Percentiles rank a stretch among this genome's conserved stretches.
Evolutionary conservation across 2,797 vertebrate genomes (phyloP).

Genomic region (Xiphorhynchus erythropygius): DNA sequence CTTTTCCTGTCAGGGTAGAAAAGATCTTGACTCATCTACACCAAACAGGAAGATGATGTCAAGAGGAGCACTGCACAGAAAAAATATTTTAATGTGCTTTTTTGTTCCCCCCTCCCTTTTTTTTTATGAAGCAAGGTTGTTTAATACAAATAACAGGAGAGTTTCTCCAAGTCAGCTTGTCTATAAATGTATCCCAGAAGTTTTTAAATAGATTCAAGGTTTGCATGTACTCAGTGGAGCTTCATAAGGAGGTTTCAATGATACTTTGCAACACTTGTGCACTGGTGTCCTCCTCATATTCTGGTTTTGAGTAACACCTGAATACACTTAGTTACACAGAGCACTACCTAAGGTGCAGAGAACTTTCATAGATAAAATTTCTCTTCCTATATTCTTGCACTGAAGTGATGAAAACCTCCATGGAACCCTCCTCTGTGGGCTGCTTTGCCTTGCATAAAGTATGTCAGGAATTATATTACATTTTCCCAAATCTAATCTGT

Average conservation of each 20-base stretch:
- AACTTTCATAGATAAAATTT: neutral
- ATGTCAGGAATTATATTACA: neutral
- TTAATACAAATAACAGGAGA: neutral
- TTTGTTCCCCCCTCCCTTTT: neutral
- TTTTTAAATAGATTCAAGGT: neutral
- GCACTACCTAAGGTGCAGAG: neutral
- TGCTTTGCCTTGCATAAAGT: neutral
- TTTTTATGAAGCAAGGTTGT: neutral
- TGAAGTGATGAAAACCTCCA: neutral
- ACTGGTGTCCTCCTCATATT: neutral
- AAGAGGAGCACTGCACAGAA: neutral
- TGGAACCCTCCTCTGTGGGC: neutral
- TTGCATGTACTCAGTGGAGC: neutral
- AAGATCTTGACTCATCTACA: neutral
- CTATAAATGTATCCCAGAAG: neutral
- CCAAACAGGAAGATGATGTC: neutral
- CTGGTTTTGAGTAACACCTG: neutral
- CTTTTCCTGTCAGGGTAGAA: neutral
- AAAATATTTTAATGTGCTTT: neutral
- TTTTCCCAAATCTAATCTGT: neutral
- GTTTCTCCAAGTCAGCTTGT: neutral
- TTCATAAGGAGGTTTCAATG: neutral
- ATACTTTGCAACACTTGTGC: neutral
- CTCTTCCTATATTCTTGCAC: neutral
- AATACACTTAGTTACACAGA: neutral